Evolutionary conservation across 2,797 vertebrate genomes (phyloP).

Genomic region (Tragopan temminckii): DNA sequence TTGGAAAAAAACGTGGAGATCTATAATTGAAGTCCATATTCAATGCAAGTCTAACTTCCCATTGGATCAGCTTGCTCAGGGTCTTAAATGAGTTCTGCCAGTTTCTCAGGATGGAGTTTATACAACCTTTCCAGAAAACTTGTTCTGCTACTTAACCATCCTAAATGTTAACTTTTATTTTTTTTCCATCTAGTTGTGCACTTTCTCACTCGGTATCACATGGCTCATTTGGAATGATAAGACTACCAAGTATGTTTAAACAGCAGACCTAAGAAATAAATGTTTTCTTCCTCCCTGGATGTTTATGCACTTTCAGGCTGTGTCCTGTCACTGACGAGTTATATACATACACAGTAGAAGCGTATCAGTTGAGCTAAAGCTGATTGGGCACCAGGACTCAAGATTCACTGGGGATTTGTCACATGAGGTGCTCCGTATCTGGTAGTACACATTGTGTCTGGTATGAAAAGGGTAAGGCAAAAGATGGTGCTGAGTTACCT

Average conservation of each 20-base stretch:
- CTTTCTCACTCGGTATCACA: not conserved
- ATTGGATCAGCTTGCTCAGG: not conserved
- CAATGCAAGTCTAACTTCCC: not conserved
- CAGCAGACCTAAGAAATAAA: not conserved
- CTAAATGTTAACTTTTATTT: not conserved
- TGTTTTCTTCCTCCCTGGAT: not conserved
- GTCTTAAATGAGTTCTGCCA: not conserved
- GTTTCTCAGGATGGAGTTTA: not conserved
- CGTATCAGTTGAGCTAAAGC: not conserved
- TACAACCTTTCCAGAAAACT: not conserved
- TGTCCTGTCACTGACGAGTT: not conserved
- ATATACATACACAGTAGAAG: not conserved
- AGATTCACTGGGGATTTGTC: not conserved
- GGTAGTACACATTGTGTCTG: not conserved
- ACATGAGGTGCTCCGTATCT: not conserved
- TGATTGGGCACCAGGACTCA: not conserved
- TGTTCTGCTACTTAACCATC: not conserved
- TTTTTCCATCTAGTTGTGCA: not conserved
- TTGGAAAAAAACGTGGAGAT: not conserved
- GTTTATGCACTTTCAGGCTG: not conserved
- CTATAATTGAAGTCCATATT: not conserved
- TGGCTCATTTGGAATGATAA: not conserved
- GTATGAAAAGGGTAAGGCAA: not conserved
- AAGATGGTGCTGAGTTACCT: not conserved
- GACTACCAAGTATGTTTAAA: not conserved